Evolutionary conservation across 2,888 invertebrate genomes (phyloP), one percentile per base, ranked within the genome.

Genomic region (Drosophila planitibia): DNA sequence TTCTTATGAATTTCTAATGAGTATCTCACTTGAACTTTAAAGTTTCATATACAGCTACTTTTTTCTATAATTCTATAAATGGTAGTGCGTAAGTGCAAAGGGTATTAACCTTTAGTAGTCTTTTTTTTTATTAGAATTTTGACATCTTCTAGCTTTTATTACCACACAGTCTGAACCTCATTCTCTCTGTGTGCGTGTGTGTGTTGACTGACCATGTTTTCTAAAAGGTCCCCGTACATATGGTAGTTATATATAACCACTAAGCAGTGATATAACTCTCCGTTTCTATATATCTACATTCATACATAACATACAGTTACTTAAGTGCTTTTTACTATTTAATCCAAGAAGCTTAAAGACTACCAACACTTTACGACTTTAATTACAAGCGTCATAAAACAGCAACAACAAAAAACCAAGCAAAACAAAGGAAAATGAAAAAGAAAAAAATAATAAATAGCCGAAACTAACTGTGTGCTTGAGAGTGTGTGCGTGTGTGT

Each of bases 341-440:
- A 81, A 71, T 58, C 59, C 62, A n/a, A 60, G 72, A 74, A 72
- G 66, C 66, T 76, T 74, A 49, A 83, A 82, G 70, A 76, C 70
- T 55, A 62, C 78, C 74, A 79, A 83, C 73, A 71, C 70, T 83
- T 81, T 81, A 74, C 75, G 71, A 72, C 81, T 81, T 85, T 87
- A 85, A 85, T 87, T 87, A 83, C 79, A 78, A 72, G 52, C 71
- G 70, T 77, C 80, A 71, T 74, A 70, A 69, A 72, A 57, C 54
- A 47, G 47, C 16, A 57, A 28, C 19, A 65, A 62, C n/a, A 47
- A 57, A 53, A 55, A 61, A 10, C 51, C 71, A 55, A 78, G 53
- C n/a, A 51, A 55, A 47, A 33, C 25, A 51, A 47, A 41, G n/a
- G n/a, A 64, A 70, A 57, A 66, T 32, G 19, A 16, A 22, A 39